A percentile compares a stretch with the other conserved stretches of the same genome.
phyloP scores from a whole-genome alignment of 2,113 vertebrate genomes.

The Austrofundulus limnaeus region DNA sequence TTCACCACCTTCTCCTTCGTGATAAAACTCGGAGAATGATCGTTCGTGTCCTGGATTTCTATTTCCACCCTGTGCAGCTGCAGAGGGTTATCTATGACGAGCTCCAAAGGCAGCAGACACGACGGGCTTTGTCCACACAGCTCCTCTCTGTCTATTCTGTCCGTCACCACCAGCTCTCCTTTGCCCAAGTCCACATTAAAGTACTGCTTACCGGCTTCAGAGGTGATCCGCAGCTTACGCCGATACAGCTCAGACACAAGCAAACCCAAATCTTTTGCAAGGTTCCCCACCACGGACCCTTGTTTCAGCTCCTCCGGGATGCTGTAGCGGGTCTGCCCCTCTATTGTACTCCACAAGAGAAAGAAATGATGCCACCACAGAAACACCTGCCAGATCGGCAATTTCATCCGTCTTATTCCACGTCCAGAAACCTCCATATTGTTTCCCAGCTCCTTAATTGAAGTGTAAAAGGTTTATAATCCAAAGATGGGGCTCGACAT shows the following conservation, averaged over 20 bases:
- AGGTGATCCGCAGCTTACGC: slow-evolving; percentile 85
- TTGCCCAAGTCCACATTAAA: slow-evolving; percentile 78
- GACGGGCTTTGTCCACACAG: slow-evolving; percentile 72
- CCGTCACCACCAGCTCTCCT: slow-evolving; percentile 76
- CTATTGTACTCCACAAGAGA: slow-evolving; percentile 75
- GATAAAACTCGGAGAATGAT: slow-evolving; percentile 82
- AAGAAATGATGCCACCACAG: slow-evolving; percentile 63
- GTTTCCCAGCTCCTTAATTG: slow-evolving; percentile 17
- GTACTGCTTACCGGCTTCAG: slow-evolving; percentile 84
- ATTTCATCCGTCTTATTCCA: slow-evolving; percentile 65
- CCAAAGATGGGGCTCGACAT: slow-evolving; percentile 32
- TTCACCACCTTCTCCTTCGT: slow-evolving; percentile 77
- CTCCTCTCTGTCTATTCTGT: slow-evolving; percentile 79
- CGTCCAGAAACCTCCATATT: slow-evolving; percentile 51
- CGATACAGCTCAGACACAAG: slow-evolving; percentile 80
- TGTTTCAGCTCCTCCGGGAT: slow-evolving; percentile 79
- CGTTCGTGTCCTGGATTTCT: slow-evolving; percentile 85
- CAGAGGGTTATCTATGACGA: slow-evolving; percentile 77
- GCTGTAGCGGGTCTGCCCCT: slow-evolving; percentile 75
- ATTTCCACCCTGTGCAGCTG: slow-evolving; percentile 80
- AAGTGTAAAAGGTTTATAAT: slow-evolving; percentile 31
- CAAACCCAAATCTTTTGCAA: slow-evolving; percentile 86
- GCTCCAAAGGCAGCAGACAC: slow-evolving; percentile 78
- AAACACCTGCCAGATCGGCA: slow-evolving; percentile 66
- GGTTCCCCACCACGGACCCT: slow-evolving; percentile 80